Evolutionary conservation across 2,888 invertebrate genomes (phyloP).

Genomic region (Alentia gelatinosa): DNA sequence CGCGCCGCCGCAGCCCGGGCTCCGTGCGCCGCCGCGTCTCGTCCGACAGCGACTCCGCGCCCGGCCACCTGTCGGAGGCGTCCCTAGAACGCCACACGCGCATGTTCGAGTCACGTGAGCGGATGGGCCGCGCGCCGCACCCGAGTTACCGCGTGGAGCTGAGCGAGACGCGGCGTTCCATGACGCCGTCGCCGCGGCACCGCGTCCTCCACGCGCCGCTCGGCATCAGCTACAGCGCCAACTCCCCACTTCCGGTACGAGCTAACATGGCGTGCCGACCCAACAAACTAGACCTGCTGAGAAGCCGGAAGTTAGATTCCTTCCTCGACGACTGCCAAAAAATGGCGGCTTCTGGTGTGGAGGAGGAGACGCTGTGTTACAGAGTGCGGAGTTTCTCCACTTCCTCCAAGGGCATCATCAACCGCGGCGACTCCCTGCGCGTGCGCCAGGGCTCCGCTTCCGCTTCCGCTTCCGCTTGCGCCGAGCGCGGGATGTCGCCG

Average conservation of each 20-base stretch:
- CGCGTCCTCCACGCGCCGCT: not conserved
- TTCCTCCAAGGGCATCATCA: conserved; percentile 35
- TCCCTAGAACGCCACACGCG: not conserved
- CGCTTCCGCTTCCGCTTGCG: not conserved
- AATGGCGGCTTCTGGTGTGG: not conserved
- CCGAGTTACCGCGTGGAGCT: not conserved
- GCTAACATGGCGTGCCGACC: not conserved
- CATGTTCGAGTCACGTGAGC: not conserved
- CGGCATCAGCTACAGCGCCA: not conserved
- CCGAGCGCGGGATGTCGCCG: too few species aligned
- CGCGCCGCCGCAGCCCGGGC: not conserved
- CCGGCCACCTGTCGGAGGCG: not conserved
- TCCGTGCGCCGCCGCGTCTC: not conserved
- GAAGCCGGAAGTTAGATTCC: not conserved
- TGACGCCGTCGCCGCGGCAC: not conserved
- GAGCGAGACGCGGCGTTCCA: not conserved
- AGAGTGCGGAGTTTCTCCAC: conserved; percentile 17
- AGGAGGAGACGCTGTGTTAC: not conserved
- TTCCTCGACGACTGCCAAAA: not conserved
- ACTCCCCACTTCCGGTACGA: not conserved
- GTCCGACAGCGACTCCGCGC: not conserved
- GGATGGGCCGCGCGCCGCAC: not conserved
- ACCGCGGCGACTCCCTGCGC: conserved; percentile 1
- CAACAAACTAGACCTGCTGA: not conserved
- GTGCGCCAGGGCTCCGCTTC: not conserved